A percentile compares a stretch with the other conserved stretches of the same genome.
Conservation (phyloP, 2,888 invertebrate genomes). For the Nycteola revayana region DNA sequence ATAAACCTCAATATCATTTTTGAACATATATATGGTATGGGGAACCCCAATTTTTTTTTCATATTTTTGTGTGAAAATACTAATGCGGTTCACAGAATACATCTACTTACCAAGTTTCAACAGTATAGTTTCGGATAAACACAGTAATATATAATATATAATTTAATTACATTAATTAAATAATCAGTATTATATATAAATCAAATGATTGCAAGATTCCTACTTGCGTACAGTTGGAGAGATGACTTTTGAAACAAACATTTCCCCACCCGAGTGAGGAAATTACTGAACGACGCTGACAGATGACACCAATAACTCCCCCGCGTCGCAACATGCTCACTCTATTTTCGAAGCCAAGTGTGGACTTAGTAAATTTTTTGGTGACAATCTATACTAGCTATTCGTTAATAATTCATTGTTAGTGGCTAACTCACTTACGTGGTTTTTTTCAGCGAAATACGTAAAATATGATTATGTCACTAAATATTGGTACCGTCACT, state of each 20-base stretch:
- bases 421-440: conserved; percentile 5
- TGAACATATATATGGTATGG: too few relatives aligned
- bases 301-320: conserved; percentile 71
- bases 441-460: conserved; percentile 1
- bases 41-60: too few relatives aligned
- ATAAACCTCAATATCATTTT: too few relatives aligned
- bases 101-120: too few relatives aligned
- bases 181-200: too few relatives aligned
- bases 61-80: too few relatives aligned
- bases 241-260: conserved; percentile 68
- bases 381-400: conserved; percentile 35
- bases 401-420: conserved; percentile 20
- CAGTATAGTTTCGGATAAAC: too few relatives aligned
- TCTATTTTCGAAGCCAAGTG: conserved; percentile 50
- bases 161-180: too few relatives aligned
- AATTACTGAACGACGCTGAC: conserved; percentile 73
- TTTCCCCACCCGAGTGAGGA: conserved; percentile 59
- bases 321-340: conserved; percentile 50
- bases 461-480: too few relatives aligned
- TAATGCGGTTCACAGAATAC: too few relatives aligned
- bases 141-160: too few relatives aligned
- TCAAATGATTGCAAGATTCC: conserved; percentile 28
- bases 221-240: conserved; percentile 54
- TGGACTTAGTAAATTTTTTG: conserved; percentile 41
- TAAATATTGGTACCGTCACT: neutral